These are phyloP conservation scores for Silurus asotus DNA, from an alignment of 2,113 vertebrate genomes.

Conservation along the genomic window DNA sequence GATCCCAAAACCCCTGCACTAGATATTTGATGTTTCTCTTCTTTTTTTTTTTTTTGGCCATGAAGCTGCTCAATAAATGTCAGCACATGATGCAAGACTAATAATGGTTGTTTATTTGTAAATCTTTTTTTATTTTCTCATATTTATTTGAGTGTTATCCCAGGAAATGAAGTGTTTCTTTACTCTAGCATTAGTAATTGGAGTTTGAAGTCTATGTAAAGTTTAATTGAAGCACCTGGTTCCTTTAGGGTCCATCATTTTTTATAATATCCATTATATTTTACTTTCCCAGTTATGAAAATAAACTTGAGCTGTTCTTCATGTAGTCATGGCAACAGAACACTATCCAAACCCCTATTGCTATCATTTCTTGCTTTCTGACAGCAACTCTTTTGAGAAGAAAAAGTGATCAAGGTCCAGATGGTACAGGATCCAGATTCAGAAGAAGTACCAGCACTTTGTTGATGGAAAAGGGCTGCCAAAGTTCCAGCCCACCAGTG, in stretches of 20 bases:
- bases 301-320: neutral
- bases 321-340: neutral
- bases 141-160: neutral
- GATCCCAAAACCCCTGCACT: neutral
- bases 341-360: neutral
- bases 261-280: neutral
- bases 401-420: slow-evolving; percentile 4
- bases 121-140: neutral
- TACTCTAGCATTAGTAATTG: neutral
- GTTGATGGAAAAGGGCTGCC: neutral
- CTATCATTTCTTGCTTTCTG: neutral
- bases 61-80: neutral
- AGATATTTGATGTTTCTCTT: neutral
- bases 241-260: neutral
- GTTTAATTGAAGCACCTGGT: neutral
- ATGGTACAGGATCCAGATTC: neutral
- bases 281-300: neutral
- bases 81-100: neutral
- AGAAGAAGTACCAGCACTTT: neutral
- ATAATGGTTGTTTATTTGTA: neutral
- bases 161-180: neutral
- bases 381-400: neutral
- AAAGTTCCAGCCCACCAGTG: neutral
- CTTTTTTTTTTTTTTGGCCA: neutral
- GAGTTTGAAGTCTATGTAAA: neutral